These are phyloP conservation scores for Coryphaenoides rupestris DNA, from an alignment of 2,113 vertebrate species.

Conservation along the genomic window DNA sequence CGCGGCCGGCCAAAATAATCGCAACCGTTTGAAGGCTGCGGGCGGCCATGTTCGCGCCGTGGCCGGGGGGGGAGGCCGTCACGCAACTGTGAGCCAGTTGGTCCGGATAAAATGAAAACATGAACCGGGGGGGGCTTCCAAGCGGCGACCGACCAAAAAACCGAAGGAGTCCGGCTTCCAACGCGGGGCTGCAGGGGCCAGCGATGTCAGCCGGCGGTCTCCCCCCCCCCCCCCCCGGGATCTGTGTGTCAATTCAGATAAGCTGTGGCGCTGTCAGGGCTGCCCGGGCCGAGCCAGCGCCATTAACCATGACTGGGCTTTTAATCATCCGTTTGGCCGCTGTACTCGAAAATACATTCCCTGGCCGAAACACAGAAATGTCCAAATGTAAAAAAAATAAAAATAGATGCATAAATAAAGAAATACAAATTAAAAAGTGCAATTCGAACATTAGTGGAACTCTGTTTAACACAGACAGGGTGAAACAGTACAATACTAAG, in stretches of 20 bases:
- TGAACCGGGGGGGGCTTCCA: background rate
- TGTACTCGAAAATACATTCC: background rate
- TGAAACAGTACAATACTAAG: no score
- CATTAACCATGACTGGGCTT: slow-evolving; percentile 5
- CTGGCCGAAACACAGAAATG: background rate
- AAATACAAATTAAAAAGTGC: background rate
- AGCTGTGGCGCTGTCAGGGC: slow-evolving; percentile 17
- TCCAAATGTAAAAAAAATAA: background rate
- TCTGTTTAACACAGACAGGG: no score
- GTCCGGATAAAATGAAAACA: no score
- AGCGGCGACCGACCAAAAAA: slow-evolving; percentile 5
- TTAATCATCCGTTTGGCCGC: background rate
- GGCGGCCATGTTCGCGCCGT: no score
- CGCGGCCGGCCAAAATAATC: no score
- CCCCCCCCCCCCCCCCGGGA: no score
- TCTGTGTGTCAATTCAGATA: slow-evolving; percentile 37
- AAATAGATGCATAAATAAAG: background rate
- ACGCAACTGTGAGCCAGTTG: no score
- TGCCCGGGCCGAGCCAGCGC: slow-evolving; percentile 16
- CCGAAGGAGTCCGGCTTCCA: slow-evolving; percentile 14
- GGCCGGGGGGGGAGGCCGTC: no score
- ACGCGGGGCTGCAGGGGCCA: slow-evolving; percentile 17
- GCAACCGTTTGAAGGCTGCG: no score
- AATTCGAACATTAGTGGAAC: no score
- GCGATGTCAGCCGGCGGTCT: slow-evolving; percentile 25